Evolutionary conservation across 2,113 vertebrate species (phyloP).

Genomic region (Semicossyphus pulcher): DNA sequence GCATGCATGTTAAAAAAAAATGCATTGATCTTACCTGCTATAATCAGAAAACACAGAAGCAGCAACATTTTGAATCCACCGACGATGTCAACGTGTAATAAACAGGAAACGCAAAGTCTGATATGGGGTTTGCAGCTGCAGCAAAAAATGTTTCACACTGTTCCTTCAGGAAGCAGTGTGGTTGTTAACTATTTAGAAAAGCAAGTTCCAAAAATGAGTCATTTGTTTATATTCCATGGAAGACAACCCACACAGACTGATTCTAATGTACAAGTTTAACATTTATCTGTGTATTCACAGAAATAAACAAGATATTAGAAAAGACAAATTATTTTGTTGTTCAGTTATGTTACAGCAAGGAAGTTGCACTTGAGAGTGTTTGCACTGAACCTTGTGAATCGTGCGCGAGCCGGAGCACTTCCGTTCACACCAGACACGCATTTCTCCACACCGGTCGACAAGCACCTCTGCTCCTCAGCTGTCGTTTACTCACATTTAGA

Average conservation of each 20-base stretch:
- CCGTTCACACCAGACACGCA: no score
- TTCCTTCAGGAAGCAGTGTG: neutral
- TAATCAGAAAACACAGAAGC: slow-evolving; percentile 39
- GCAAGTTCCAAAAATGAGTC: neutral
- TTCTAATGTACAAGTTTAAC: accelerated
- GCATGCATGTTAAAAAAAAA: neutral
- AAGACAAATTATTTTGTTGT: no score
- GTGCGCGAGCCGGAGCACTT: no score
- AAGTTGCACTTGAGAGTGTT: no score
- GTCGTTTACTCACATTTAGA: no score
- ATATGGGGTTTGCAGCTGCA: neutral
- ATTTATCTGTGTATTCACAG: neutral
- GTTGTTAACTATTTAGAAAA: neutral
- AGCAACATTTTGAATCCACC: slow-evolving; percentile 22
- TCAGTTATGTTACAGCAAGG: no score
- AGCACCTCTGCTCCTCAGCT: no score
- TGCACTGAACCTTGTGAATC: no score
- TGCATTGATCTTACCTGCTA: slow-evolving; percentile 45
- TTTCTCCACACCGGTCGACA: no score
- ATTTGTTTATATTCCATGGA: neutral
- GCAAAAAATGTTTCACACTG: no score
- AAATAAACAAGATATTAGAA: neutral
- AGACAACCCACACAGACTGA: neutral
- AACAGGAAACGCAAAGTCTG: neutral
- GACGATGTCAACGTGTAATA: neutral